These are phyloP conservation scores for Fratercula arctica DNA, from an alignment of 2,797 vertebrate species.

Conservation along the genomic window DNA sequence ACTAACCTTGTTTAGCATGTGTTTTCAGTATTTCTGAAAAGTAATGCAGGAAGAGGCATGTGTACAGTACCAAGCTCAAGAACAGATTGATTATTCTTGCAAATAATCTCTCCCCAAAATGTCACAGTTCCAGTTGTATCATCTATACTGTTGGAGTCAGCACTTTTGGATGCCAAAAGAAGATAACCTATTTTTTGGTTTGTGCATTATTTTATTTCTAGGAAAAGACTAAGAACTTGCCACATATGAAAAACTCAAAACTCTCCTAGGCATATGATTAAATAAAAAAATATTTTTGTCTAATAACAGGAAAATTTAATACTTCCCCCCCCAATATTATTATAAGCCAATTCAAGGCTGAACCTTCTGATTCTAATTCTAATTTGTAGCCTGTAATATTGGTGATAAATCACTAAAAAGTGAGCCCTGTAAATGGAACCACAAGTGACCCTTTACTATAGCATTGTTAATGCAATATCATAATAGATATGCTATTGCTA, in stretches of 20 bases:
- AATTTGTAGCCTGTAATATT: neutral
- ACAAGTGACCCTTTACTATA: slow-evolving; percentile 18
- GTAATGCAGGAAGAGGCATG: rapidly evolving
- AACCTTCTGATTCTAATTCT: neutral
- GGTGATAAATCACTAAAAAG: slow-evolving; percentile 30
- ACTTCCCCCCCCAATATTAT: neutral
- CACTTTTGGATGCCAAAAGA: neutral
- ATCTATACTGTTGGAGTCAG: neutral
- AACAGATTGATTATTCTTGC: neutral
- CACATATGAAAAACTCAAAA: neutral
- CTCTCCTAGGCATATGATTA: neutral
- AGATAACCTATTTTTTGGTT: neutral
- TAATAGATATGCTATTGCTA: slow-evolving; percentile 44
- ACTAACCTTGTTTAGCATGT: neutral
- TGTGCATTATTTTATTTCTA: neutral
- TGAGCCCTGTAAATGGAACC: slow-evolving; percentile 37
- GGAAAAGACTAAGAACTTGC: neutral
- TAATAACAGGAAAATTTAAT: neutral
- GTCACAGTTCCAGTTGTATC: neutral
- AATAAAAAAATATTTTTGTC: neutral
- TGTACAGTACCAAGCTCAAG: neutral
- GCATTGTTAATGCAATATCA: slow-evolving; percentile 16
- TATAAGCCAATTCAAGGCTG: neutral
- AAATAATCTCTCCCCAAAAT: neutral
- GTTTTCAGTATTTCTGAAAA: neutral